phyloP scores from a whole-genome alignment of 2,888 invertebrate species.

The Spatulosminthurus flaviceps region DNA sequence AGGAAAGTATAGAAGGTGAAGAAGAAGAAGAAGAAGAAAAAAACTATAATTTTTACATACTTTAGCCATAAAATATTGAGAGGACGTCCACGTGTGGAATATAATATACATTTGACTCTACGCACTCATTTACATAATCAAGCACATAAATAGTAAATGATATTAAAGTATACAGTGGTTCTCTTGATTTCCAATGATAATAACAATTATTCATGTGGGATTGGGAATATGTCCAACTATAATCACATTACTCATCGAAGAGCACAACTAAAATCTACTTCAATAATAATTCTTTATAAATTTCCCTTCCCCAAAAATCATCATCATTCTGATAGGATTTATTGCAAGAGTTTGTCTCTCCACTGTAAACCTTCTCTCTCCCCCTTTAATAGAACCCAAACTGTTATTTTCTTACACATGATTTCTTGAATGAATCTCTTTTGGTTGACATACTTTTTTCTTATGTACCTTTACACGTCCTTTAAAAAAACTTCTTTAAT shows the following conservation, averaged over 20 bases:
- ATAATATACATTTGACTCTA: conserved; percentile 10
- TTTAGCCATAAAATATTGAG: conserved; percentile 12
- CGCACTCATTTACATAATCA: conserved; percentile 31
- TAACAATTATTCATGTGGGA: conserved; percentile 18
- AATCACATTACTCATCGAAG: not conserved
- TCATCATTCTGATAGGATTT: conserved; percentile 6
- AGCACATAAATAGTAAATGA: conserved; percentile 25
- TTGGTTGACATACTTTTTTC: no score
- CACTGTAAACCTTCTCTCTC: not conserved
- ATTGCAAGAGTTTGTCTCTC: not conserved
- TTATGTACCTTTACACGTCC: no score
- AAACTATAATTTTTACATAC: not conserved
- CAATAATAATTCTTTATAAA: conserved; percentile 1
- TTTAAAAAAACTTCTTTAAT: no score
- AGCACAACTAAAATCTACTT: not conserved
- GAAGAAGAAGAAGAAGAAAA: no score
- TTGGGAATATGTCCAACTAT: conserved; percentile 11
- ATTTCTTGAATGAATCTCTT: no score
- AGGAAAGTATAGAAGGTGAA: no score
- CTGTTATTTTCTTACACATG: not conserved
- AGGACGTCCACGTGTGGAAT: not conserved
- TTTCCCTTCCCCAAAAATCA: not conserved
- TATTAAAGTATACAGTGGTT: conserved; percentile 21
- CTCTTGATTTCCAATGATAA: conserved; percentile 4
- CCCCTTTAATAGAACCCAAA: not conserved